Percentiles rank a stretch among this genome's conserved stretches.
Conservation (phyloP, 2,888 invertebrate species). For the Tanypteryx hageni region DNA sequence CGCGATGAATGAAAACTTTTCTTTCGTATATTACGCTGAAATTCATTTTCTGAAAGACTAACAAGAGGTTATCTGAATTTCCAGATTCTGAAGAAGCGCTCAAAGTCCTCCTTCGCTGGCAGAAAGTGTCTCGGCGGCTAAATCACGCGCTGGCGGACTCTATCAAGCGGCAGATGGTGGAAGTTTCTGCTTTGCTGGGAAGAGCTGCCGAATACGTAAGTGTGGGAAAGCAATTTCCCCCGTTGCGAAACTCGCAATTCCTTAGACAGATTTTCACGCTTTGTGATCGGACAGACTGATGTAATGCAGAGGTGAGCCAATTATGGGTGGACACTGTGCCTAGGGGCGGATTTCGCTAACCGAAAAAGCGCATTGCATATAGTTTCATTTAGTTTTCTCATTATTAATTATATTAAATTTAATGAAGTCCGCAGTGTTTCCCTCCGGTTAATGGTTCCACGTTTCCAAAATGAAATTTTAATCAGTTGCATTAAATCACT, state of each 20-base stretch:
- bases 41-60: no score
- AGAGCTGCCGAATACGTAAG: slow-evolving; percentile 31
- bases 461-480: no score
- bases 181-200: neutral
- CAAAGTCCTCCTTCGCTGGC: neutral
- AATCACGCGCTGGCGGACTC: neutral
- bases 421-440: no score
- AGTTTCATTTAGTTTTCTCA: no score
- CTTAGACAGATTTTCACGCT: neutral
- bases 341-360: no score
- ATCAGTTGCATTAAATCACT: no score
- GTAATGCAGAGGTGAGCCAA: neutral
- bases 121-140: slow-evolving; percentile 13
- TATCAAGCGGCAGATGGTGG: neutral
- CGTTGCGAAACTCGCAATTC: neutral
- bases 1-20: no score
- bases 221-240: neutral
- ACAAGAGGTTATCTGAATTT: neutral
- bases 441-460: no score
- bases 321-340: neutral
- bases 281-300: neutral
- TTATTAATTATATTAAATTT: no score
- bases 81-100: neutral
- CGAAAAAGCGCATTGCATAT: no score
- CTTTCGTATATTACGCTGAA: no score